Evolutionary conservation across 2,888 invertebrate genomes (phyloP).

Genomic region (Macroteleia sp.): DNA sequence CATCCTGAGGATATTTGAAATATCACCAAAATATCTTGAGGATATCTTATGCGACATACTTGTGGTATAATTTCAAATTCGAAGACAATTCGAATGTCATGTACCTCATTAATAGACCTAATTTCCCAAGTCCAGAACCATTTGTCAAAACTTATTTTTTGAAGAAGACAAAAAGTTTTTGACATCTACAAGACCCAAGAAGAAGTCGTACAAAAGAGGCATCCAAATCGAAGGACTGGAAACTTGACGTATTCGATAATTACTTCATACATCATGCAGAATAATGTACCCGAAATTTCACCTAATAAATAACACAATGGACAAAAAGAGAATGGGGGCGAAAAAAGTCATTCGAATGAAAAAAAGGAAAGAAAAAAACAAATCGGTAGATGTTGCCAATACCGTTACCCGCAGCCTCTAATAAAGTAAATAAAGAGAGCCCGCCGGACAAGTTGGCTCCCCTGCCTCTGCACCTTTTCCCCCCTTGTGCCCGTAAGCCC

Average conservation of each 20-base stretch:
- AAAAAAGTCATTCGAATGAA: slow-evolving; percentile 7
- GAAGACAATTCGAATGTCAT: no score
- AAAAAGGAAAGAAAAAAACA: slow-evolving; percentile 4
- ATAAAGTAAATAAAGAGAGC: slow-evolving; percentile 83
- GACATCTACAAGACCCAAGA: no score
- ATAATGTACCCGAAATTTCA: neutral
- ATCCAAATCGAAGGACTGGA: no score
- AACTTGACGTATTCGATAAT: neutral
- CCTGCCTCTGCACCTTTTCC: slow-evolving; percentile 60
- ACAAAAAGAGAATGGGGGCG: neutral
- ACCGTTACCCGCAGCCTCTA: slow-evolving; percentile 80
- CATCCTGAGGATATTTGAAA: no score
- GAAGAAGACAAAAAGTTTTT: no score
- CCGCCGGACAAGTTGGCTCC: slow-evolving; percentile 73
- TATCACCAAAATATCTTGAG: no score
- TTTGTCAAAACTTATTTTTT: no score
- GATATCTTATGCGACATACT: no score
- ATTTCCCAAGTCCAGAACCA: no score
- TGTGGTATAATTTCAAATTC: no score
- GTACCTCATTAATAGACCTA: no score
- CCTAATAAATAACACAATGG: slow-evolving; percentile 2
- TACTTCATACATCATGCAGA: neutral
- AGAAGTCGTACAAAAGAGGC: no score
- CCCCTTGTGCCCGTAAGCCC: neutral
- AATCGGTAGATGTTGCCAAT: slow-evolving; percentile 74